Evolutionary conservation across 2,888 invertebrate species (phyloP).

Genomic region (Dioctria rufipes): DNA sequence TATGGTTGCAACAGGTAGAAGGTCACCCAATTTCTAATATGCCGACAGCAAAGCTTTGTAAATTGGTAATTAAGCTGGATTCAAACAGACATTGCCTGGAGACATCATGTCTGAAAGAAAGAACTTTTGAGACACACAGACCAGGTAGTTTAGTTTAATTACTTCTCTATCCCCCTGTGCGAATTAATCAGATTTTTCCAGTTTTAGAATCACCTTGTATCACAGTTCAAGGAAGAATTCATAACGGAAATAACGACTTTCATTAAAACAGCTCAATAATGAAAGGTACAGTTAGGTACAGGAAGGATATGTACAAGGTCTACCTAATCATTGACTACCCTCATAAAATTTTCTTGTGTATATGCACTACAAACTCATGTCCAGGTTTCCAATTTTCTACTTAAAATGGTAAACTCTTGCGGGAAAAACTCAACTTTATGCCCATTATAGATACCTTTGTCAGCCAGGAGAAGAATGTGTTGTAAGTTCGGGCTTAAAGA

Average conservation of each 20-base stretch:
- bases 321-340: conserved; percentile 31
- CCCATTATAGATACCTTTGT: conserved; percentile 4
- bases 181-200: too few relatives aligned
- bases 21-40: too few relatives aligned
- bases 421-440: background rate
- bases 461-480: conserved; percentile 5
- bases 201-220: too few relatives aligned
- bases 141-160: too few relatives aligned
- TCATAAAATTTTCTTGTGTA: conserved; percentile 7
- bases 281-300: background rate
- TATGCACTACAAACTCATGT: conserved; percentile 3
- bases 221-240: too few relatives aligned
- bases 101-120: too few relatives aligned
- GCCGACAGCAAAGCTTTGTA: too few relatives aligned
- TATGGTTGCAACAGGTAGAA: too few relatives aligned
- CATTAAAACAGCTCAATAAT: background rate
- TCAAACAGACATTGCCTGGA: too few relatives aligned
- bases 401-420: conserved; percentile 20
- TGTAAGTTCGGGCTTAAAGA: conserved; percentile 29
- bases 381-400: conserved; percentile 26
- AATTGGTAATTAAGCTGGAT: too few relatives aligned
- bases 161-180: too few relatives aligned
- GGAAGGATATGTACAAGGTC: conserved; percentile 22
- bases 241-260: background rate
- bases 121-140: too few relatives aligned